These are phyloP conservation scores for Erythrolamprus reginae DNA, from an alignment of 2,113 vertebrate genomes.

Conservation along the genomic window DNA sequence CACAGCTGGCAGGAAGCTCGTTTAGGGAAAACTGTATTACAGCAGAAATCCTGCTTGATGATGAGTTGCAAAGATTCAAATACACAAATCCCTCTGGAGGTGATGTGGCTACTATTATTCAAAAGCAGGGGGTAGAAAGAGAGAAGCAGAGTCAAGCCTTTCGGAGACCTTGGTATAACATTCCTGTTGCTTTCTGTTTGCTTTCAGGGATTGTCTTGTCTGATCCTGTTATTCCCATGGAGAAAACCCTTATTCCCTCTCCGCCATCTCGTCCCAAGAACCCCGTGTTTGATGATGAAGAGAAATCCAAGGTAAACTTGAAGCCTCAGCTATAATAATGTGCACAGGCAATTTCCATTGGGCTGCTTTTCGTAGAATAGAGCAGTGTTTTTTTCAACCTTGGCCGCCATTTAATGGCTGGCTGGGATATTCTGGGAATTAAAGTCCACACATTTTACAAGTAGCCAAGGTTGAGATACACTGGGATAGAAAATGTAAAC, in stretches of 20 bases:
- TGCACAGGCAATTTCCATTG: neutral
- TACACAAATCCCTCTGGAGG: neutral
- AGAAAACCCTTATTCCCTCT: constrained; percentile 82
- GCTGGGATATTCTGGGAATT: neutral
- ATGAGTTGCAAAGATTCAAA: neutral
- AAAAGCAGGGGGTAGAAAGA: neutral
- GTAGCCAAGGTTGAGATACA: neutral
- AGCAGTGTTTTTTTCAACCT: neutral
- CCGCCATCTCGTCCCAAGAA: constrained; percentile 83
- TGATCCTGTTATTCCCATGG: constrained; percentile 82
- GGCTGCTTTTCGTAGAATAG: neutral
- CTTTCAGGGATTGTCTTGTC: constrained; percentile 80
- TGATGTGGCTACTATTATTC: neutral
- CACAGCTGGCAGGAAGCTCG: neutral
- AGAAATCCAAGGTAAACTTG: constrained; percentile 83
- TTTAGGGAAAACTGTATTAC: neutral
- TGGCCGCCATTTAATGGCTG: neutral
- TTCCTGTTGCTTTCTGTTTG: constrained; percentile 6
- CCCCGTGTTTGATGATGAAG: constrained; percentile 92
- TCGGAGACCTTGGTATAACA: neutral
- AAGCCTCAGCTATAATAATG: neutral
- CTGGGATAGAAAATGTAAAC: neutral
- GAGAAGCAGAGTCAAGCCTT: neutral
- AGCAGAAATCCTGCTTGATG: neutral
- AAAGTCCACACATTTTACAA: neutral